phyloP scores from a whole-genome alignment of 1,140 invertebrate genomes.

The Bathynomus jamesi region DNA sequence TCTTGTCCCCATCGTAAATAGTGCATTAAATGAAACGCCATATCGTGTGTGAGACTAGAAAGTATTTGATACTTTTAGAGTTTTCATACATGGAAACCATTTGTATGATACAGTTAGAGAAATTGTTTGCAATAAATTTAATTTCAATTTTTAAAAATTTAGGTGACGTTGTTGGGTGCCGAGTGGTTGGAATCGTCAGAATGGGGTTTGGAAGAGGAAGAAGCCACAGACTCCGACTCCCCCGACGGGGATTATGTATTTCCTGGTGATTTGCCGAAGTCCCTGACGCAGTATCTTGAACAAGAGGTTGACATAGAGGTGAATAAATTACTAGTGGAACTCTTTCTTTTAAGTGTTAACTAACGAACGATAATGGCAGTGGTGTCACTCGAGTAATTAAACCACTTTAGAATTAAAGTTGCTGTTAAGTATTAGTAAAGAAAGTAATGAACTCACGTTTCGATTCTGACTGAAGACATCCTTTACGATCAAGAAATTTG shows the following conservation, averaged over 20 bases:
- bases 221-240: constrained; percentile 24
- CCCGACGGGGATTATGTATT: constrained; percentile 35
- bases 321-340: background rate
- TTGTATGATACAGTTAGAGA: no score
- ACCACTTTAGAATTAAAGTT: background rate
- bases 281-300: constrained; percentile 29
- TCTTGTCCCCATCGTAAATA: no score
- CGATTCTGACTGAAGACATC: no score
- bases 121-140: no score
- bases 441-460: background rate
- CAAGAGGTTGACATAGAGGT: constrained; percentile 33
- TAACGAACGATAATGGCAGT: background rate
- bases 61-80: no score
- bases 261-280: constrained; percentile 32
- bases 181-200: constrained; percentile 24
- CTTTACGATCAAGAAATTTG: no score
- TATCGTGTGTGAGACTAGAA: no score
- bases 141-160: no score
- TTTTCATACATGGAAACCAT: no score
- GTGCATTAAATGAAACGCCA: no score
- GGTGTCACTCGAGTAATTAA: background rate
- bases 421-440: background rate
- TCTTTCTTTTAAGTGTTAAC: background rate
- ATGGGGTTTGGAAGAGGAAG: constrained; percentile 27
- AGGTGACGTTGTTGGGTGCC: constrained; percentile 20